Percentiles rank a stretch among this genome's conserved stretches.
phyloP scores from a whole-genome alignment of 2,113 vertebrate species.

The Martes martes region DNA sequence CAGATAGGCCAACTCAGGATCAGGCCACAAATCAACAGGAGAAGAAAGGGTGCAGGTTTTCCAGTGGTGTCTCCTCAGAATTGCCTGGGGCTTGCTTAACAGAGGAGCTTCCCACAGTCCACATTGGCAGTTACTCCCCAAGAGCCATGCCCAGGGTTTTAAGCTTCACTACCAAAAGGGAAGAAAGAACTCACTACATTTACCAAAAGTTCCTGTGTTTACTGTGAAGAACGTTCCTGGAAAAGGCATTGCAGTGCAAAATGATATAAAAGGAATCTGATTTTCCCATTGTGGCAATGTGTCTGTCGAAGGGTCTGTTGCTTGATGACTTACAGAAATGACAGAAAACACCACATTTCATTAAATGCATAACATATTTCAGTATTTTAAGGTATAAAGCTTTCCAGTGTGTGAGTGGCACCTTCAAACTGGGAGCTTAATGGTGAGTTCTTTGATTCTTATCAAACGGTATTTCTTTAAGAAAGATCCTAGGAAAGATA shows the following conservation, averaged over 20 bases:
- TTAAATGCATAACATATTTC: not conserved
- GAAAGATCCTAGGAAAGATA: not conserved
- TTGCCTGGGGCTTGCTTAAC: not conserved
- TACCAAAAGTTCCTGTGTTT: not conserved
- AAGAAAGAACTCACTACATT: not conserved
- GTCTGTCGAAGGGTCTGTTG: not conserved
- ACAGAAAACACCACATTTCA: not conserved
- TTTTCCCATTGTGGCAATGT: conserved; percentile 20
- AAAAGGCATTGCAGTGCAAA: not conserved
- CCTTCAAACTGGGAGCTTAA: not conserved
- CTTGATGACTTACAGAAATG: conserved; percentile 48
- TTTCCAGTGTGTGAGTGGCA: conserved; percentile 7
- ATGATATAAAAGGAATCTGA: not conserved
- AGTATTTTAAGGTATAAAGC: not conserved
- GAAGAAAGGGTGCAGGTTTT: not conserved
- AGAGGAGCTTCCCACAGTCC: not conserved
- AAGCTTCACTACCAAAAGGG: not conserved
- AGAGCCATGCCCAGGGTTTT: not conserved
- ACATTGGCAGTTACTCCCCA: not conserved
- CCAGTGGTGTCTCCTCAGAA: not conserved
- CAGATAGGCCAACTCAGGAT: not conserved
- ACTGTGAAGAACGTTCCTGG: not conserved
- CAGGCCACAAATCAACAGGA: too few relatives aligned
- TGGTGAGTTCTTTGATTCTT: not conserved
- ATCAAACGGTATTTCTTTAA: not conserved